phyloP scores from a whole-genome alignment of 2,797 vertebrate genomes.

The Tenualosa thibaudeaui region DNA sequence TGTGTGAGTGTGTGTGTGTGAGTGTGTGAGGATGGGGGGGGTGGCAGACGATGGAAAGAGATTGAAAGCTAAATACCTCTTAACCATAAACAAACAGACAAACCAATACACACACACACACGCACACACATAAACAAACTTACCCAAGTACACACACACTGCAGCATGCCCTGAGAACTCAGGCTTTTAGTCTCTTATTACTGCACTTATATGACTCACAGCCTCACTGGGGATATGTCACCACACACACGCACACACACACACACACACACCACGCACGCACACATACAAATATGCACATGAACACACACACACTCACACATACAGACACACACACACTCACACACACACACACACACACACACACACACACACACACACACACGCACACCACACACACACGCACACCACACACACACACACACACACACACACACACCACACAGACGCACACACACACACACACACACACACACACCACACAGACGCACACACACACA shows the following conservation, averaged over 20 bases:
- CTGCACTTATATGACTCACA: background rate
- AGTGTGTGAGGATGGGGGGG: background rate
- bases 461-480: no score
- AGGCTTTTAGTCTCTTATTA: background rate
- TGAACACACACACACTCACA: background rate
- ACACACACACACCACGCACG: background rate
- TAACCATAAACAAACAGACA: background rate
- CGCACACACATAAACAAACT: background rate
- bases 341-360: constrained; percentile 8
- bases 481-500: background rate
- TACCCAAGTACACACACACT: background rate
- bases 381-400: no score
- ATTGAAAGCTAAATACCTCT: background rate
- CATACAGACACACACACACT: background rate
- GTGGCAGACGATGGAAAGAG: background rate
- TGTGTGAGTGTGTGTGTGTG: no score
- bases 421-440: constrained; percentile 1
- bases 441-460: constrained; percentile 5
- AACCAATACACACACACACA: background rate
- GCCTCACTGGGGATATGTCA: background rate
- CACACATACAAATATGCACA: background rate
- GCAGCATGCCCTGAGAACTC: background rate
- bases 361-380: constrained; percentile 12
- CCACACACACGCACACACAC: constrained; percentile 8
- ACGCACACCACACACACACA: constrained; percentile 3